Evolutionary conservation across 2,888 invertebrate species (phyloP).

Genomic region (Synergus japonicus): DNA sequence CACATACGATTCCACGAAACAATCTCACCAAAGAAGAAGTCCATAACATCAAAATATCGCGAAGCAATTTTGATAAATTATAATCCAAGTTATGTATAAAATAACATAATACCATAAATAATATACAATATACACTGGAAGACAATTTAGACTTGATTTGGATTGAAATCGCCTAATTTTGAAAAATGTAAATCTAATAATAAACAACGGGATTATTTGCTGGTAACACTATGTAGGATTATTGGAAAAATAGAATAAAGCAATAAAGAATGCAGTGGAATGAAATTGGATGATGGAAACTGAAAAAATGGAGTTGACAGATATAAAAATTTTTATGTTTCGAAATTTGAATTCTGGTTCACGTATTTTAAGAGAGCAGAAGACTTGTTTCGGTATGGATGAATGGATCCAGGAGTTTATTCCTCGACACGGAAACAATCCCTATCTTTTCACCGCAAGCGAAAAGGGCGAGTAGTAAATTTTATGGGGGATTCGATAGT

Average conservation of each 20-base stretch:
- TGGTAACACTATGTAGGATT: background rate
- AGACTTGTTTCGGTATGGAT: slow-evolving; percentile 21
- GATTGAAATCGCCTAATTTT: too few species aligned
- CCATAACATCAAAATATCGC: background rate
- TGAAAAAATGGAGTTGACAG: background rate
- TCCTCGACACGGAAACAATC: slow-evolving; percentile 63
- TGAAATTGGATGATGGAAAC: background rate
- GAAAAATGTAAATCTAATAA: too few species aligned
- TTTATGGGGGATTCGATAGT: slow-evolving; percentile 61
- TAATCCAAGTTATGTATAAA: background rate
- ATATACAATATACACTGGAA: background rate
- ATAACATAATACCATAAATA: background rate
- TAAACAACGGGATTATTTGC: too few species aligned
- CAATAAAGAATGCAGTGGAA: background rate
- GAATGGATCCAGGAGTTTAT: slow-evolving; percentile 55
- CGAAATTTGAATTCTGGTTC: slow-evolving; percentile 32
- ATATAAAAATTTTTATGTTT: slow-evolving; percentile 30
- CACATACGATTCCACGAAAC: slow-evolving; percentile 17
- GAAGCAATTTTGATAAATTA: background rate
- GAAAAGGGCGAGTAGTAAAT: slow-evolving; percentile 57
- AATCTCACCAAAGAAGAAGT: background rate
- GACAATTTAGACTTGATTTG: too few species aligned
- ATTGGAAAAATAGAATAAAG: background rate
- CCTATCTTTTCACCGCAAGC: slow-evolving; percentile 41
- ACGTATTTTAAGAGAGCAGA: background rate